Evolutionary conservation across 1,140 invertebrate species (phyloP), one percentile per base, ranked within the genome.

Genomic region (Drosophila insularis): DNA sequence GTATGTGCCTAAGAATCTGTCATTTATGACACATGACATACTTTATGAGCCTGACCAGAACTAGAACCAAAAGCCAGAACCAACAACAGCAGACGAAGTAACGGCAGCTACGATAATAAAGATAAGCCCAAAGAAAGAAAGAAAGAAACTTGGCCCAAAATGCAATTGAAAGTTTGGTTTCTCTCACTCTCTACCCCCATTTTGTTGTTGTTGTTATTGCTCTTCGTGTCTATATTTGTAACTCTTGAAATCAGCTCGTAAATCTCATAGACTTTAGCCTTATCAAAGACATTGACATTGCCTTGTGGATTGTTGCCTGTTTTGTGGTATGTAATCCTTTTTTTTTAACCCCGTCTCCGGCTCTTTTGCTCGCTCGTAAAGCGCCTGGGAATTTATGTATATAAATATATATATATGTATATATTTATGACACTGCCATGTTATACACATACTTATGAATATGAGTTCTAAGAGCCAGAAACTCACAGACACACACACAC

Each of bases 21-120:
- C 82, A 86, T 86, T 86, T 86, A 86, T 86, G 82, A 86, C 82
- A 86, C 84, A 86, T 87, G 82, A 86, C 82, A 86, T 86, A 82
- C 82, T 86, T 86, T 86, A 87, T 68, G 82, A 82, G 79, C 54
- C 70, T 39, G 40, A 50, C 56, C 65, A 37, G n/a, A 23, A 17
- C 55, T n/a, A 46, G 43, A 37, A 19, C 31, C 37, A 62, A 10
- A 19, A 27, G 5, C 56, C 10, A 59, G 14, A 39, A n/a, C 10
- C 58, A 67, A 56, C 43, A 50, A 50, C 17, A 21, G 19, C 43
- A 56, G 67, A 55, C 53, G 35, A 4, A 31, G 17, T 11, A 63
- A 39, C 35, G 35, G 23, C 11, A 85, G 81, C 74, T 58, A 55
- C 78, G 81, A 85, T 86, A 86, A 86, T 86, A 87, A 79, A 87